Evolutionary conservation across 2,113 vertebrate genomes (phyloP).

Genomic region (Scopus umbretta): DNA sequence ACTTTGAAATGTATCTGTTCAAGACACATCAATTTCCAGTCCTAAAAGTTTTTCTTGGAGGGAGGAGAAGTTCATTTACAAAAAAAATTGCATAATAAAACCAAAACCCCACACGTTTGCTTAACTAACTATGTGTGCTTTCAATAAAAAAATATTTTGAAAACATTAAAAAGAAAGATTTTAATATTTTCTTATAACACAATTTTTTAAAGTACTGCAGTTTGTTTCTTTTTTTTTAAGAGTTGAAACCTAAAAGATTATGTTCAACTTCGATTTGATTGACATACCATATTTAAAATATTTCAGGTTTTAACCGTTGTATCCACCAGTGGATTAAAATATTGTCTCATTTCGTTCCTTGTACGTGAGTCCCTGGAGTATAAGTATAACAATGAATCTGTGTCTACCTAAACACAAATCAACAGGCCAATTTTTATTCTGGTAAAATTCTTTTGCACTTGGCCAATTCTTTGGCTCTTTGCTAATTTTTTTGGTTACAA

Average conservation of each 20-base stretch:
- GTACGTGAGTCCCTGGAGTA: not conserved
- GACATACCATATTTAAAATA: not conserved
- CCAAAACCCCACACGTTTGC: accelerated
- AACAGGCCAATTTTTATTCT: not conserved
- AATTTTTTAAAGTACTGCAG: not conserved
- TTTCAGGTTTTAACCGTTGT: not conserved
- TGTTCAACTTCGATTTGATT: not conserved
- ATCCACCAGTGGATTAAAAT: not conserved
- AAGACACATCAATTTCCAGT: not conserved
- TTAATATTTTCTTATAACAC: not conserved
- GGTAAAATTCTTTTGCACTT: not conserved
- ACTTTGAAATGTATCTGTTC: not conserved
- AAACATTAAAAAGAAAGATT: not conserved
- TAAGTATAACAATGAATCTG: not conserved
- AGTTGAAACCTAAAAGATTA: not conserved
- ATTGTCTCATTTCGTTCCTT: not conserved
- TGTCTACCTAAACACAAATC: not conserved
- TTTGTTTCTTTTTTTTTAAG: not conserved
- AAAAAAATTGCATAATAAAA: not conserved
- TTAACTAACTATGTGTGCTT: not conserved
- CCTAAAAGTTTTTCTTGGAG: not conserved
- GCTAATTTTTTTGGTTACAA: not conserved
- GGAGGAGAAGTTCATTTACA: not conserved
- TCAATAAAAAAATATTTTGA: not conserved
- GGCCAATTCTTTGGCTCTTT: not conserved